Evolutionary conservation across 2,113 vertebrate species (phyloP).

Genomic region (Labrus mixtus): DNA sequence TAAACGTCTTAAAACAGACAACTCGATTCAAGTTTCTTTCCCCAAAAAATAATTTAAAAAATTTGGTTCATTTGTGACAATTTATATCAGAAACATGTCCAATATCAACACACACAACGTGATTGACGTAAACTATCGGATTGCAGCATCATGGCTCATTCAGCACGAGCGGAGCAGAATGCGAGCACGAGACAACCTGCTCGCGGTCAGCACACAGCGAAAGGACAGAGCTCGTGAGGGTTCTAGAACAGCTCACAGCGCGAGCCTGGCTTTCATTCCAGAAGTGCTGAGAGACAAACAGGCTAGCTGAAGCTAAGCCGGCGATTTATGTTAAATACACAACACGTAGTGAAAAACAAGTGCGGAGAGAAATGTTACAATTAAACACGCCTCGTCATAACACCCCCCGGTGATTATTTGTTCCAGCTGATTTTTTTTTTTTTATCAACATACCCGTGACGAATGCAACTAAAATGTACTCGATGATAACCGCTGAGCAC

Average conservation of each 20-base stretch:
- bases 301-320: not conserved
- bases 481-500: not conserved
- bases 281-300: conserved; percentile 46
- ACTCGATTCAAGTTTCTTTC: too few relatives aligned
- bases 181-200: conserved; percentile 58
- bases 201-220: conserved; percentile 1
- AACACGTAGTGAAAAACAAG: not conserved
- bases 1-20: too few relatives aligned
- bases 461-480: not conserved
- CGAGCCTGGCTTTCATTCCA: conserved; percentile 51
- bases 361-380: not conserved
- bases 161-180: conserved; percentile 34
- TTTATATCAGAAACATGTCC: too few relatives aligned
- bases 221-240: conserved; percentile 53
- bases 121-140: too few relatives aligned
- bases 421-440: conserved; percentile 37
- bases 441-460: not conserved
- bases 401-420: conserved; percentile 3
- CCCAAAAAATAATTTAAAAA: too few relatives aligned
- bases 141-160: not conserved
- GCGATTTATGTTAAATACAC: too few relatives aligned
- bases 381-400: not conserved
- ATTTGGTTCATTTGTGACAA: too few relatives aligned
- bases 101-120: too few relatives aligned
- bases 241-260: conserved; percentile 67